Base-by-base conservation (phyloP, 2,888 invertebrate genomes). In the Clepsis dumicolana region DNA sequence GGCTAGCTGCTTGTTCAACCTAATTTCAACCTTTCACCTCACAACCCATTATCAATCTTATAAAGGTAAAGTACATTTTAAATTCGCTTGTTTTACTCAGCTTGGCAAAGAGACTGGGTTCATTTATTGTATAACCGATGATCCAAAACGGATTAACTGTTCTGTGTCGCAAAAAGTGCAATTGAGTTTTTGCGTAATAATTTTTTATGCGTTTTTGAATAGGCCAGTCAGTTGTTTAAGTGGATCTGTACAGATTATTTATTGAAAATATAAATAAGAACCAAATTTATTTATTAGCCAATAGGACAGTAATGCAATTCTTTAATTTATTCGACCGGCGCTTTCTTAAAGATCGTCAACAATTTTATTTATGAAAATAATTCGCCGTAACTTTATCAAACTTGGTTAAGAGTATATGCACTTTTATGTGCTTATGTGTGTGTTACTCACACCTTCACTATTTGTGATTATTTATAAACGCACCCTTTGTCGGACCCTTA, bases 91-190 rank as follows among this genome's bases (percentile, higher is more conserved):
- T 53, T 35, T 52, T 21, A 29, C 2, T 3, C 4, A 4, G 4
- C 18, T 2, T 4, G 4, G 24, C 10, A 66, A 29, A n/a, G 25
- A 41, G 35, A 50, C 25, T 29, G 44, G 24, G 27, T 48, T 59
- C 29, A 57, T 61, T 61, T 50, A 25, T 65, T 65, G 65, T 70
- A 65, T 44, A 65, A 70, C 8, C 48, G 50, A 25, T 65, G 61
- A 70, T 57, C 65, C 56, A 29, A 29, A 38, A 62, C 70, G 56
- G 60, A 18, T 54, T 38, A 54, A 62, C 62, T 27, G 66, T 67
- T 44, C 21, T 16, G 7, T 24, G 4, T 14, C 16, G 32, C 24
- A 66, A 66, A 66, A 66, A 66, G 21, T 53, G n/a, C 25, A 48
- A 18, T 27, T 10, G 54, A 25, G 61, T 56, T 66, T 66, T 62